Evolutionary conservation across 2,113 vertebrate genomes (phyloP).

Genomic region (Nymphicus hollandicus): DNA sequence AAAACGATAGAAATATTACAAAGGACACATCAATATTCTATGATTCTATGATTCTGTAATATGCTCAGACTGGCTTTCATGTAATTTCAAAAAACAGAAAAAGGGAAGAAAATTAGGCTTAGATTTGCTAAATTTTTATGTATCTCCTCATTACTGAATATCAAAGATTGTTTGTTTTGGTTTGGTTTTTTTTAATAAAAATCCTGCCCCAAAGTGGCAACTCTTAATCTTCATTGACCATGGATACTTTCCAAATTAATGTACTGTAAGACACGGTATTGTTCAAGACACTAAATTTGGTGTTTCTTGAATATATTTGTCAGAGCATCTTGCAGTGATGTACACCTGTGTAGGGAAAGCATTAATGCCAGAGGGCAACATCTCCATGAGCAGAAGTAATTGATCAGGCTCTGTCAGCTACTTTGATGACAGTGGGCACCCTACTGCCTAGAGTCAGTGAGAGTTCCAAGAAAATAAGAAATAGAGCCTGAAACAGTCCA

Average conservation of each 20-base stretch:
- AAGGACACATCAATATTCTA: too few relatives aligned
- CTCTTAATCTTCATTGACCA: not conserved
- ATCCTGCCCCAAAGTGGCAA: fast-evolving
- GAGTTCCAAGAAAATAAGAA: not conserved
- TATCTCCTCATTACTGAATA: not conserved
- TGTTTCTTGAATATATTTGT: not conserved
- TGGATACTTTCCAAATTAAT: not conserved
- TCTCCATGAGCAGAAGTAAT: not conserved
- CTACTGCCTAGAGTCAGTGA: not conserved
- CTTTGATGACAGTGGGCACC: not conserved
- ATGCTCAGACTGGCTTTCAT: not conserved
- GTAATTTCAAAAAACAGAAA: not conserved
- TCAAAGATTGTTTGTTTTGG: not conserved
- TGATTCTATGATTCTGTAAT: too few relatives aligned
- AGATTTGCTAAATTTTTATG: not conserved
- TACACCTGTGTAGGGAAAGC: not conserved
- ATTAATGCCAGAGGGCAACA: not conserved
- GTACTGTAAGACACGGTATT: not conserved
- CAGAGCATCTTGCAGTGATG: not conserved
- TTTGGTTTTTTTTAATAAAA: not conserved
- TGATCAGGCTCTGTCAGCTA: not conserved
- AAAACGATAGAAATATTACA: not conserved
- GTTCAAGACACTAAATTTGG: not conserved
- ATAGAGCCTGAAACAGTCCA: not conserved
- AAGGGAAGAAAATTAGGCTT: not conserved